Evolutionary conservation across 92 coral and sea anemone genomes (phyloP).

Genomic region (Phymanthus crucifer): DNA sequence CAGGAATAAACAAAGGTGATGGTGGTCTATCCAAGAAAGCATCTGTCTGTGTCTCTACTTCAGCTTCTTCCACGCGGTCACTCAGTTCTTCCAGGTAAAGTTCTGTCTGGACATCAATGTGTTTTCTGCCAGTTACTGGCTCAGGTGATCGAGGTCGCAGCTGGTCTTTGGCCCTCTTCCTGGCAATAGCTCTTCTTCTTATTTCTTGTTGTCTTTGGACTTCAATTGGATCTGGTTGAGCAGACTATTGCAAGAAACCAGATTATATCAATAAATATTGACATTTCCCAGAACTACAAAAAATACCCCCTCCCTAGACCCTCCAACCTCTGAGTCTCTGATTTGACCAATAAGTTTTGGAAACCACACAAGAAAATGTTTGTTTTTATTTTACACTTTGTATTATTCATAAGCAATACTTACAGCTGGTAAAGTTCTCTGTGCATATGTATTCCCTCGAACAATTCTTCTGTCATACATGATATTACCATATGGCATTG

Average conservation of each 20-base stretch:
- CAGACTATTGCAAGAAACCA: conserved; percentile 49
- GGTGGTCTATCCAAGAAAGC: conserved; percentile 97
- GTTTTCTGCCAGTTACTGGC: conserved; percentile 97
- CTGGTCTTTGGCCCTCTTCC: conserved; percentile 92
- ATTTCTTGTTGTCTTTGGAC: conserved; percentile 97
- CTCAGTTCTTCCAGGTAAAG: conserved; percentile 92
- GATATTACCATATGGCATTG: conserved; percentile 96
- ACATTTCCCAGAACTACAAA: not conserved
- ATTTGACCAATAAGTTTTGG: not conserved
- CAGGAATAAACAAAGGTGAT: conserved; percentile 92
- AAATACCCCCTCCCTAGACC: not conserved
- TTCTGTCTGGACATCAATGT: conserved; percentile 97
- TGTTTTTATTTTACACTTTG: not conserved
- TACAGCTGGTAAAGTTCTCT: conserved; percentile 95
- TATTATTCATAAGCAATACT: conserved; percentile 29
- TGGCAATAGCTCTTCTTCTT: conserved; percentile 91
- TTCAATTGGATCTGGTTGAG: conserved; percentile 99
- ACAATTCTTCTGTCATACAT: conserved; percentile 98
- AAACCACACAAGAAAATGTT: not conserved
- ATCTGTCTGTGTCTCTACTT: conserved; percentile 98
- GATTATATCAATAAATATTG: not conserved
- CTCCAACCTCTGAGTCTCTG: too few species aligned
- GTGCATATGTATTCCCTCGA: conserved; percentile 98
- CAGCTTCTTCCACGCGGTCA: conserved; percentile 98
- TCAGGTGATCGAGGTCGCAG: conserved; percentile 90